A percentile compares a stretch with the other conserved stretches of the same genome.
phyloP scores from a whole-genome alignment of 1,140 invertebrate genomes.

The Magallana angulata region DNA sequence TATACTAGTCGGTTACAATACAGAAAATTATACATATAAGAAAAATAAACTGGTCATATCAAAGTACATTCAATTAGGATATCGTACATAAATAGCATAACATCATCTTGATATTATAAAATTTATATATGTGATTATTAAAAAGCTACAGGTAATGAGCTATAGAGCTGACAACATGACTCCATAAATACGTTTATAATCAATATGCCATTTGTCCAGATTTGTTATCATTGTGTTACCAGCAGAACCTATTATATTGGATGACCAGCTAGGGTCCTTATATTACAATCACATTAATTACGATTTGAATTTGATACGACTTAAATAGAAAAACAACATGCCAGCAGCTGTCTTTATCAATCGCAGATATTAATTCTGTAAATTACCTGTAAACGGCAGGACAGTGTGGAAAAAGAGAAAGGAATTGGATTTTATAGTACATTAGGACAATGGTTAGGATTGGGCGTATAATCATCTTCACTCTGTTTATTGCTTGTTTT shows the following conservation, averaged over 20 bases:
- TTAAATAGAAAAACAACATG: background rate
- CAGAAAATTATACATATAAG: no score
- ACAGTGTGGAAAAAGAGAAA: background rate
- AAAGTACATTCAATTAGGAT: no score
- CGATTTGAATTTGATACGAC: conserved; percentile 27
- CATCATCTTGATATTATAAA: no score
- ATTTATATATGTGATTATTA: no score
- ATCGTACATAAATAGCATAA: no score
- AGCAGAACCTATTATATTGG: conserved; percentile 7
- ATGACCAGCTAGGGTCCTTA: background rate
- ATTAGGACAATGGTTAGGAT: background rate
- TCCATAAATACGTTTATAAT: background rate
- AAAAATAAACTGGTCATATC: no score
- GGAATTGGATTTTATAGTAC: background rate
- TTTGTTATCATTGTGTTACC: background rate
- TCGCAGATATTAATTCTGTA: conserved; percentile 27
- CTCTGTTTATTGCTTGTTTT: no score
- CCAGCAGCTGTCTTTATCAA: conserved; percentile 6
- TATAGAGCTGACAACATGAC: no score
- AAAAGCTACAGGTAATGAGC: no score
- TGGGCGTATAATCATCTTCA: no score
- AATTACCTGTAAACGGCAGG: background rate
- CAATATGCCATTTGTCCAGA: background rate
- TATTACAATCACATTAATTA: conserved; percentile 30
- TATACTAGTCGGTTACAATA: no score